Base-by-base conservation (phyloP, 2,797 vertebrate species). In the Takifugu ocellatus region DNA sequence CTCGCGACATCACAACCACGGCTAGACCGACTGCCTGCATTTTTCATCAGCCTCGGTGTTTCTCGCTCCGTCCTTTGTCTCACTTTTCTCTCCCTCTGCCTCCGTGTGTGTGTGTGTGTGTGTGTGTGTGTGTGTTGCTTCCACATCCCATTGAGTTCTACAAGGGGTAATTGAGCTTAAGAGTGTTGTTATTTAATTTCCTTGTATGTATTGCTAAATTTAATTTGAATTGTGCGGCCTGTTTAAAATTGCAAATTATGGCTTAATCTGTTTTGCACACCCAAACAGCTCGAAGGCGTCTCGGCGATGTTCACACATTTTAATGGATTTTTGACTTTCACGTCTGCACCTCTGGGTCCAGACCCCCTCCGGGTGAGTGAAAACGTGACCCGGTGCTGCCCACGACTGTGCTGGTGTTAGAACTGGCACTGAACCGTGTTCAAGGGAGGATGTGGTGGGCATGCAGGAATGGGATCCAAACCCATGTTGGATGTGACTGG, bases 11-110 rank as follows among this genome's bases (percentile, higher is more conserved):
- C n/a, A 51, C 75, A 61, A 70, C 75, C 71, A 72, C 68, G 57
- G 66, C 84, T 74, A 75, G 83, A 89, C 68, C 69, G 74, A 64
- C 75, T 76, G 78, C 68, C 66, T 77, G 69, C 64, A 78, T 79
- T 85, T 84, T 85, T 83, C 77, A 77, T 84, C 67, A 66, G 45
- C 63, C 62, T 59, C 68, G 53, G 1, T 78, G 63, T 70, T 72
- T 84, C 72, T 84, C 68, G 49, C 56, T 80, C 78, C 81, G 64
- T 76, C 71, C 39, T 83, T 66, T 71, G 54, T 71, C 48, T 75
- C 43, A 61, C 33, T 56, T 25, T 57, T 17, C n/a, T 15, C 24
- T 43, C 36, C 54, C 54, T 51, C 17, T 47, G 44, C 49, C 17
- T 49, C 14, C 48, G 27, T 45, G 10, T 48, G 17, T 46, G 15